Percentiles rank a stretch among this genome's conserved stretches.
Conservation (phyloP, 2,113 vertebrate genomes). For the Jaculus jaculus region DNA sequence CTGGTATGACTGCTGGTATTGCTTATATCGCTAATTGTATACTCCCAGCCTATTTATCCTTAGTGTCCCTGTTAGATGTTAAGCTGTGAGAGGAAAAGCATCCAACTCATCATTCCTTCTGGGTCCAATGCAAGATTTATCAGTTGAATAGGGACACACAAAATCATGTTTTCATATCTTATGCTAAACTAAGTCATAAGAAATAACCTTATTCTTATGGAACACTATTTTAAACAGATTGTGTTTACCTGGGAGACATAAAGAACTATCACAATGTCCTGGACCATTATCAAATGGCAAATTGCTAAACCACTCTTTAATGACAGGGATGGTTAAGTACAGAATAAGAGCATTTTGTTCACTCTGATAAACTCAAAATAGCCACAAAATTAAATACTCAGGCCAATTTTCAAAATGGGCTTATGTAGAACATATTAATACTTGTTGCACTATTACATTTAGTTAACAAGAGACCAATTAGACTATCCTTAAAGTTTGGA, state of each 20-base stretch:
- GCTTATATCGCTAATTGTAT: neutral
- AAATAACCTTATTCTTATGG: slow-evolving; percentile 20
- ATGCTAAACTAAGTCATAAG: slow-evolving; percentile 35
- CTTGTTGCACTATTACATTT: slow-evolving; percentile 49
- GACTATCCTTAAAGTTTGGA: neutral
- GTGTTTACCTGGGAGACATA: slow-evolving; percentile 53
- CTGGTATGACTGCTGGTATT: neutral
- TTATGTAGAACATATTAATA: slow-evolving; percentile 9
- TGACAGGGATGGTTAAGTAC: neutral
- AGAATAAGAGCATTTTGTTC: neutral
- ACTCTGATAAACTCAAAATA: slow-evolving; percentile 42
- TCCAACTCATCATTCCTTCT: neutral
- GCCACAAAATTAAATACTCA: slow-evolving; percentile 25
- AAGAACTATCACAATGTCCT: neutral
- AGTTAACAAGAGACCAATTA: slow-evolving; percentile 39
- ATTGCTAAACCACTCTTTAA: slow-evolving; percentile 54
- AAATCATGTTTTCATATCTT: slow-evolving; percentile 37
- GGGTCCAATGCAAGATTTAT: neutral
- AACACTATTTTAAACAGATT: slow-evolving; percentile 60
- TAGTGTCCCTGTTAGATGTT: neutral
- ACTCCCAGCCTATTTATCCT: neutral
- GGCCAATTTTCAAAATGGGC: slow-evolving; percentile 50
- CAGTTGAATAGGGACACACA: neutral
- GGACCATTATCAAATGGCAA: slow-evolving; percentile 48
- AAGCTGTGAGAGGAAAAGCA: neutral